Evolutionary conservation across 2,113 vertebrate species (phyloP).

Genomic region (Gymnocephalus cernua): DNA sequence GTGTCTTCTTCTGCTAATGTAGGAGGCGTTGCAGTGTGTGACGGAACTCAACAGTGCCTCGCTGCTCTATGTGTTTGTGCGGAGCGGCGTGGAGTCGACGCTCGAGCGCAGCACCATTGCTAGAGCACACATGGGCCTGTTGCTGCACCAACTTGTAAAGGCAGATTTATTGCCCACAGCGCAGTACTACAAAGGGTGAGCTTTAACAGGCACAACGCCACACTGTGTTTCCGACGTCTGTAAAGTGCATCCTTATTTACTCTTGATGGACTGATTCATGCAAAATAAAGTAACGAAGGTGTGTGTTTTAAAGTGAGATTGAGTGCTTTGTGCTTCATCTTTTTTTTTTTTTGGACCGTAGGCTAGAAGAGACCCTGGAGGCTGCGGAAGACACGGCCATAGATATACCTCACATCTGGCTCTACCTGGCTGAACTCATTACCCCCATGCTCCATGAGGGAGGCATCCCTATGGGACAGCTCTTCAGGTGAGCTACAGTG

Average conservation of each 20-base stretch:
- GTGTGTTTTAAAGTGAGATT: not conserved
- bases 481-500: constrained; percentile 89
- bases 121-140: constrained; percentile 89
- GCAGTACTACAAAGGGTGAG: constrained; percentile 96
- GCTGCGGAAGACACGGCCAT: constrained; percentile 95
- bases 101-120: constrained; percentile 94
- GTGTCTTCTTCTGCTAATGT: not conserved
- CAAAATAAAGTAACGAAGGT: no score
- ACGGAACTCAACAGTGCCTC: constrained; percentile 90
- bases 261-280: not conserved
- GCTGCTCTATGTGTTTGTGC: constrained; percentile 92
- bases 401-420: constrained; percentile 98
- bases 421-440: constrained; percentile 94
- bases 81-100: constrained; percentile 91
- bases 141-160: constrained; percentile 90
- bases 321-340: constrained; percentile 1
- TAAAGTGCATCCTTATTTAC: not conserved
- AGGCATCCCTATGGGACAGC: constrained; percentile 92
- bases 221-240: not conserved
- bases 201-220: not conserved
- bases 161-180: constrained; percentile 83
- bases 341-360: constrained; percentile 65
- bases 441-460: constrained; percentile 93
- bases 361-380: constrained; percentile 93
- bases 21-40: constrained; percentile 97